These are phyloP conservation scores for Chelidonichthys spinosus DNA, from an alignment of 2,797 vertebrate genomes.

Conservation along the genomic window DNA sequence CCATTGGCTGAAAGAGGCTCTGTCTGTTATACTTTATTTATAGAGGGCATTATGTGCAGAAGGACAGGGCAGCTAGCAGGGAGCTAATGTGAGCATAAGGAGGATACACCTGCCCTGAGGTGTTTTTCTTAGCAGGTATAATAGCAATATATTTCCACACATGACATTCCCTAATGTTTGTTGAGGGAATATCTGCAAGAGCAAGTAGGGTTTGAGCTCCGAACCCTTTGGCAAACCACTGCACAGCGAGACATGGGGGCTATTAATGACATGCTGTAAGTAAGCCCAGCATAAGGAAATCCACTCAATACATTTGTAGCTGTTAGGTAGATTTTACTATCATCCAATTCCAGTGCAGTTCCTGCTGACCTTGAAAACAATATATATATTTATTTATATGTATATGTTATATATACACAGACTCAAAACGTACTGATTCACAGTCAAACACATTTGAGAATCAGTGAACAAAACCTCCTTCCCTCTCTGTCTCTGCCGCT, in stretches of 20 bases:
- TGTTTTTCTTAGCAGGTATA: conserved; percentile 68
- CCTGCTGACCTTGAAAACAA: conserved; percentile 51
- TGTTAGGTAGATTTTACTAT: conserved; percentile 26
- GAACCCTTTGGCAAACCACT: conserved; percentile 61
- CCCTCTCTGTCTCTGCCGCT: conserved; percentile 36
- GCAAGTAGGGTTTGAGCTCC: conserved; percentile 51
- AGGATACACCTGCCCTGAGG: conserved; percentile 73
- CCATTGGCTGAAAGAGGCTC: conserved; percentile 47
- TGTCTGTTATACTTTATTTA: conserved; percentile 70
- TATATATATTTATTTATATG: too few species aligned
- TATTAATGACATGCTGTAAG: conserved; percentile 64
- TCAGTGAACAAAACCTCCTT: conserved; percentile 54
- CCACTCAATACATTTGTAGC: conserved; percentile 45
- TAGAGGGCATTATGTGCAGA: conserved; percentile 68
- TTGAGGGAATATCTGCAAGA: conserved; percentile 64
- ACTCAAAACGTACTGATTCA: conserved; percentile 32
- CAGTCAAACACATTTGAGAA: conserved; percentile 68
- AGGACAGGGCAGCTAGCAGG: conserved; percentile 68
- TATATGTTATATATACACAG: neutral
- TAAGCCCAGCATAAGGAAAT: conserved; percentile 59
- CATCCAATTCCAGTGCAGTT: conserved; percentile 21
- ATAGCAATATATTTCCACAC: conserved; percentile 66
- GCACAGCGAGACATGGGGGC: conserved; percentile 54
- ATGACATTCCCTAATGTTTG: conserved; percentile 67
- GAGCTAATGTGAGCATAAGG: conserved; percentile 71